These are phyloP conservation scores for Hecatera dysodea DNA, from an alignment of 2,888 invertebrate genomes.

Conservation along the genomic window DNA sequence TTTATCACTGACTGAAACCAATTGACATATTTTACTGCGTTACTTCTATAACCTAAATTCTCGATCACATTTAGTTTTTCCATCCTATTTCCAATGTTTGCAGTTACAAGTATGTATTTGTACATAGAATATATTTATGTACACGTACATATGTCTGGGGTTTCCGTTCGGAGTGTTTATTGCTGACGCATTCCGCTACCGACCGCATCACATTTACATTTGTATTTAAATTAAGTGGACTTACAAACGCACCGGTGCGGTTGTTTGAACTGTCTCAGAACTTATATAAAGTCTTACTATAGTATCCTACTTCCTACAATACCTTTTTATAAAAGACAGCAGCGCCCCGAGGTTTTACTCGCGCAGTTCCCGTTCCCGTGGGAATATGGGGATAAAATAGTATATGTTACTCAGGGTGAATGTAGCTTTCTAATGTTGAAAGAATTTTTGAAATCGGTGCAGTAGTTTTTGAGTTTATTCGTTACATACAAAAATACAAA, in stretches of 20 bases:
- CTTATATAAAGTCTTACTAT: neutral
- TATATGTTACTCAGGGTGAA: too few relatives aligned
- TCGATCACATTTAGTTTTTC: neutral
- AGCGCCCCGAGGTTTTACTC: too few relatives aligned
- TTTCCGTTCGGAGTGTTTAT: constrained; percentile 39
- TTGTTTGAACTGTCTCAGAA: neutral
- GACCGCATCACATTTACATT: constrained; percentile 45
- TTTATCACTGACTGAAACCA: too few relatives aligned
- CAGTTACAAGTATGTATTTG: neutral
- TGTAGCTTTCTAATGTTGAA: too few relatives aligned
- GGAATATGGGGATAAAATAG: too few relatives aligned
- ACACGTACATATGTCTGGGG: too few relatives aligned
- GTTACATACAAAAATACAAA: too few relatives aligned
- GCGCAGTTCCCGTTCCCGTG: too few relatives aligned
- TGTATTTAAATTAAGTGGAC: constrained; percentile 22
- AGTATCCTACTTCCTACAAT: too few relatives aligned
- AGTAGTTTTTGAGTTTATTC: too few relatives aligned
- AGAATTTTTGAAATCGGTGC: too few relatives aligned
- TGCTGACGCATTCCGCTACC: constrained; percentile 40
- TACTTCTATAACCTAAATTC: neutral
- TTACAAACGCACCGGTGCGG: constrained; percentile 25
- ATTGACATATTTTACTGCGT: neutral
- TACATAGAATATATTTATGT: neutral
- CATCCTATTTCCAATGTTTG: neutral
- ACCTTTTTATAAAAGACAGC: too few relatives aligned